These are phyloP conservation scores for Imbricaverruca yamaguchii DNA, from an alignment of 2,888 invertebrate genomes.

Conservation along the genomic window DNA sequence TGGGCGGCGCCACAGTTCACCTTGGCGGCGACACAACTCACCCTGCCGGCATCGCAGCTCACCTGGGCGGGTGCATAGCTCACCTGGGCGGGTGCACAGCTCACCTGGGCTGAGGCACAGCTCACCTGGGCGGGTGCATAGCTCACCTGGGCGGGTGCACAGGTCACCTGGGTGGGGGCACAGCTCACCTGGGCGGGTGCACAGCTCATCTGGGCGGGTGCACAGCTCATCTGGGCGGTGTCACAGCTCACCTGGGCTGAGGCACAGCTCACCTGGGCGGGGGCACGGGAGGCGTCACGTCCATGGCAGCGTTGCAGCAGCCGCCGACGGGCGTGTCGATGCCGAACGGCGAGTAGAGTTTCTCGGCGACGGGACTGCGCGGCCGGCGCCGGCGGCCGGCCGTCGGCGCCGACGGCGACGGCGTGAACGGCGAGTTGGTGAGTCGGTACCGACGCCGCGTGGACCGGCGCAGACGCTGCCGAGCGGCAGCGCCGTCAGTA, in stretches of 20 bases:
- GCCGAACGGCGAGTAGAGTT: constrained; percentile 16
- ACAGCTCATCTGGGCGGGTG: no score
- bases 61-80: no score
- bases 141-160: no score
- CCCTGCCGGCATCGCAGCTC: no score
- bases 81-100: neutral
- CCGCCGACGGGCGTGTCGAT: neutral
- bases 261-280: neutral
- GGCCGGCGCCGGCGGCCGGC: neutral
- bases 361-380: neutral
- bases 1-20: no score
- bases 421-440: constrained; percentile 15
- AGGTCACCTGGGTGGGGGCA: no score
- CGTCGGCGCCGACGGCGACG: neutral
- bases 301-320: neutral
- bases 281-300: neutral
- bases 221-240: neutral
- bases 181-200: no score
- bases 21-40: no score
- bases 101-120: no score
- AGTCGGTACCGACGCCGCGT: constrained; percentile 13
- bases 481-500: neutral
- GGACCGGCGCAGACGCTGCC: neutral
- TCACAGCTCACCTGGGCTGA: neutral
- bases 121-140: no score